Conservation (phyloP, 1,140 invertebrate genomes). For the Apocrypta bakeri region DNA sequence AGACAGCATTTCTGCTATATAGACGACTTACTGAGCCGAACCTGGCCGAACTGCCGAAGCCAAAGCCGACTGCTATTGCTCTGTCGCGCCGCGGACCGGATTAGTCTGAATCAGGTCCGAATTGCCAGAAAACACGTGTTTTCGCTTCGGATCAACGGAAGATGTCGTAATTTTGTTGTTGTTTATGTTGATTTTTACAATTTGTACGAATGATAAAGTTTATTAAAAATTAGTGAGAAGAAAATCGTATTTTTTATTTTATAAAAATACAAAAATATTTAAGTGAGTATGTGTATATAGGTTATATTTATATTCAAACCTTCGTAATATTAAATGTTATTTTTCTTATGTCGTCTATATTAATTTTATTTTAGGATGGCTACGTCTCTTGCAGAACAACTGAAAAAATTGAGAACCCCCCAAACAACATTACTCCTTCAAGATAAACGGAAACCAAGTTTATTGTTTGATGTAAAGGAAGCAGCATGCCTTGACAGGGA, state of each 20-base stretch:
- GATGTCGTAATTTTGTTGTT: neutral
- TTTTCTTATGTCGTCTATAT: no score
- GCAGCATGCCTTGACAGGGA: slow-evolving; percentile 89
- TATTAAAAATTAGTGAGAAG: neutral
- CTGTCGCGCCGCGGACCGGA: no score
- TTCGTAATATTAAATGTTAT: neutral
- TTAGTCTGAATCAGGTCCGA: neutral
- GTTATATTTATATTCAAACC: slow-evolving; percentile 8
- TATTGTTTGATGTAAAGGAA: slow-evolving; percentile 92
- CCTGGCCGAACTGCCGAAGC: no score
- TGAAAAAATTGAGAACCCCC: slow-evolving; percentile 86
- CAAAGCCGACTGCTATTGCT: no score
- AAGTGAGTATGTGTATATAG: slow-evolving; percentile 26
- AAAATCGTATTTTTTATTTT: neutral
- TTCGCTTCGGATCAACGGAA: neutral
- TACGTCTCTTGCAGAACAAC: slow-evolving; percentile 88
- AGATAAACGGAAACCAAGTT: slow-evolving; percentile 83
- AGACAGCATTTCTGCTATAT: no score
- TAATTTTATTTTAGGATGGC: slow-evolving; percentile 65
- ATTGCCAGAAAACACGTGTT: neutral
- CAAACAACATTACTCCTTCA: slow-evolving; percentile 83
- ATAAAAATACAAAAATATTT: neutral
- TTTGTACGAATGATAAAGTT: neutral
- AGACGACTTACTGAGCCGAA: no score
- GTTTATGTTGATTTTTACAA: neutral